phyloP scores from a whole-genome alignment of 2,888 invertebrate genomes.

The Andrena marginata region DNA sequence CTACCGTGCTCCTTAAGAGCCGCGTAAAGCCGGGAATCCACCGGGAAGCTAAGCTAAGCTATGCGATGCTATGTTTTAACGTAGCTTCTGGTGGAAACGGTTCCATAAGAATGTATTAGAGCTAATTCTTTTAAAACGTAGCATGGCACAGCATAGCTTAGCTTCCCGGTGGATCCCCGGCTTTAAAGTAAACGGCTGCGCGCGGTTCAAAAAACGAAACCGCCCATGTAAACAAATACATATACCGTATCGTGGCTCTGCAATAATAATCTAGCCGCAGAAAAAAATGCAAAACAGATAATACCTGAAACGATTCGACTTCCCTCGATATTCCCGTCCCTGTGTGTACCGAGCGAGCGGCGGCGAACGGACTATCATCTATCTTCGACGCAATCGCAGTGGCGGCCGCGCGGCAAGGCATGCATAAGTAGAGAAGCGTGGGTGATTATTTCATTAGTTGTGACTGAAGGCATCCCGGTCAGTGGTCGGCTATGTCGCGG shows the following conservation, averaged over 20 bases:
- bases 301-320: not conserved
- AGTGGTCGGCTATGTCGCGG: slow-evolving; percentile 46
- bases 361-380: slow-evolving; percentile 4
- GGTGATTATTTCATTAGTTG: slow-evolving; percentile 70
- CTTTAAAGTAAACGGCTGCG: too few species aligned
- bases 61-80: too few species aligned
- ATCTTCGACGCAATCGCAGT: slow-evolving; percentile 38
- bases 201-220: too few species aligned
- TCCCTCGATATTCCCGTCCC: not conserved
- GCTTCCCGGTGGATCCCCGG: too few species aligned
- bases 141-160: too few species aligned
- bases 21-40: too few species aligned
- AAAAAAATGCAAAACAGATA: slow-evolving; percentile 14
- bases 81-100: too few species aligned
- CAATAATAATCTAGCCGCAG: not conserved
- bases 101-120: too few species aligned
- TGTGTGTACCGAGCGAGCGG: not conserved
- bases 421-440: slow-evolving; percentile 70
- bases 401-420: slow-evolving; percentile 12
- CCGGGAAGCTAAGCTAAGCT: too few species aligned
- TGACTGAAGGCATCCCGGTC: slow-evolving; percentile 10
- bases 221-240: not conserved
- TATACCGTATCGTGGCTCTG: not conserved
- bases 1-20: too few species aligned
- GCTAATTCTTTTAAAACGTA: too few species aligned